These are phyloP conservation scores for Origma solitaria DNA, from an alignment of 2,113 vertebrate species.

Conservation along the genomic window DNA sequence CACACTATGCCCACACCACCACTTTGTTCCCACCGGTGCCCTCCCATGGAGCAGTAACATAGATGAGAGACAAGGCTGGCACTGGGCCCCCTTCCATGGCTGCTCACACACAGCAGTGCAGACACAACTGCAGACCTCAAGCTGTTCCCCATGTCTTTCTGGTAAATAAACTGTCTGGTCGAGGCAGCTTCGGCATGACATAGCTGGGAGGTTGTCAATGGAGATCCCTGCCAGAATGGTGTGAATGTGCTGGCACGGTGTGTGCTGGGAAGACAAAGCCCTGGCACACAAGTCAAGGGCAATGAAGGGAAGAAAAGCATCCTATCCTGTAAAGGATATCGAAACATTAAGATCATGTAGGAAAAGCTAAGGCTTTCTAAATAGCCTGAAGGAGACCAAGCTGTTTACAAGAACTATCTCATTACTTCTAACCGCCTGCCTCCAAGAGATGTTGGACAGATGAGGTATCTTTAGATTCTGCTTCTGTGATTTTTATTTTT, in stretches of 20 bases:
- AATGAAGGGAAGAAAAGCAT: neutral
- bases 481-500: neutral
- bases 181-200: neutral
- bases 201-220: neutral
- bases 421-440: neutral
- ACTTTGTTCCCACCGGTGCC: rapidly evolving
- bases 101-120: neutral
- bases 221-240: neutral
- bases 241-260: rapidly evolving
- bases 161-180: neutral
- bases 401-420: neutral
- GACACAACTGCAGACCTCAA: neutral
- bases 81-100: neutral
- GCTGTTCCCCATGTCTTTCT: neutral
- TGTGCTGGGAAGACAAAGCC: neutral
- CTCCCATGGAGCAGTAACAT: neutral
- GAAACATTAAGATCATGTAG: neutral
- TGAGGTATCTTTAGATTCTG: neutral
- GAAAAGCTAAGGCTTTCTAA: neutral
- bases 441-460: neutral
- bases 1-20: neutral
- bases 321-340: rapidly evolving
- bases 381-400: neutral
- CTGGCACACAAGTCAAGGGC: neutral
- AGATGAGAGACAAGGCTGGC: neutral